These are phyloP conservation scores for Scomber japonicus DNA, from an alignment of 2,113 vertebrate genomes.

Conservation along the genomic window DNA sequence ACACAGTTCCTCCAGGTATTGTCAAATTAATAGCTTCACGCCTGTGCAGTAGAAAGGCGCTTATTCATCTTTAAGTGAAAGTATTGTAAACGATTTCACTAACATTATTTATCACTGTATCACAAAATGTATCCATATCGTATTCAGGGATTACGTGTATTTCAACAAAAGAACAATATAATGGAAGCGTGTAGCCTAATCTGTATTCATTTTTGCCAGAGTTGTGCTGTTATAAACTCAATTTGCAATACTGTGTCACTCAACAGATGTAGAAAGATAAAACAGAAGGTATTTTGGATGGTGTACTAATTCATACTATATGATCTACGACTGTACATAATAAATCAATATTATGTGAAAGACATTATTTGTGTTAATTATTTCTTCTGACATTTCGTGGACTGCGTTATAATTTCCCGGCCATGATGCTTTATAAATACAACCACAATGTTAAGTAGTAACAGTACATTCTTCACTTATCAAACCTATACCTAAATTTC, in stretches of 20 bases:
- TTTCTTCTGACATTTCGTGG: slow-evolving; percentile 20
- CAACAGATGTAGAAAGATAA: slow-evolving; percentile 55
- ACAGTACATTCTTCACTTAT: not conserved
- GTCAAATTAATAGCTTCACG: slow-evolving; percentile 60
- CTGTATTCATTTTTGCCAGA: slow-evolving; percentile 74
- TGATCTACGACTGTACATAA: slow-evolving; percentile 83
- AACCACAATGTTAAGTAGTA: not conserved
- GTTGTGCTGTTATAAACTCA: slow-evolving; percentile 85
- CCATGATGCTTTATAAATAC: no score
- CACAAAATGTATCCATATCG: slow-evolving; percentile 71
- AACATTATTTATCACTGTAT: slow-evolving; percentile 83
- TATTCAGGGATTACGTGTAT: slow-evolving; percentile 85
- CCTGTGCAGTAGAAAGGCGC: slow-evolving; percentile 57
- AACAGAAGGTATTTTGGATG: slow-evolving; percentile 60
- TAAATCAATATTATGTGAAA: slow-evolving; percentile 76
- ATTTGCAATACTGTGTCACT: slow-evolving; percentile 85
- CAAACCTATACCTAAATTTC: no score
- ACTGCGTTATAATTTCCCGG: no score
- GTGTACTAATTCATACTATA: slow-evolving; percentile 82
- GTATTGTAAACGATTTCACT: slow-evolving; percentile 76
- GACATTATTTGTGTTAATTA: slow-evolving; percentile 16
- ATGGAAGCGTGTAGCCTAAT: slow-evolving; percentile 46
- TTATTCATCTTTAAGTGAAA: slow-evolving; percentile 59
- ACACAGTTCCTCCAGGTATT: slow-evolving; percentile 40
- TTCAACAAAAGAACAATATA: slow-evolving; percentile 55